Conservation (phyloP, 2,888 invertebrate genomes). For the Xylota sylvarum region DNA sequence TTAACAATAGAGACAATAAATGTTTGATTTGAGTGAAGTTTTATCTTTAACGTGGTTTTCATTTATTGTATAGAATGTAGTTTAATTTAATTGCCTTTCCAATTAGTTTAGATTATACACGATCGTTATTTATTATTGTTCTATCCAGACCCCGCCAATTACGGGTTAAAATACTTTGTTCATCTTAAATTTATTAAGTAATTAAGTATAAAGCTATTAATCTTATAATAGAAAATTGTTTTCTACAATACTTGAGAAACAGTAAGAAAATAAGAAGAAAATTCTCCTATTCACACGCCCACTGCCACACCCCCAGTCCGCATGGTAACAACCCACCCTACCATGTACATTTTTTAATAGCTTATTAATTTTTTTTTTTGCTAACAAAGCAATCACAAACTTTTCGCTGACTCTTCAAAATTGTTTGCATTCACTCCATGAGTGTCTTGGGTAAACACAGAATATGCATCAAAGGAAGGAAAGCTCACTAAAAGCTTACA, state of each 20-base stretch:
- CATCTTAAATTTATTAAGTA: not conserved
- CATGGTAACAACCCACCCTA: slow-evolving; percentile 56
- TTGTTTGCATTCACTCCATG: slow-evolving; percentile 50
- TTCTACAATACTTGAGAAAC: not conserved
- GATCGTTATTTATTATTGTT: no score
- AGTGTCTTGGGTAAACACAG: slow-evolving; percentile 50
- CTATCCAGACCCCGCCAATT: no score
- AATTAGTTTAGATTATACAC: no score
- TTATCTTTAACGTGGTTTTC: no score
- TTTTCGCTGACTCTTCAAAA: slow-evolving; percentile 61
- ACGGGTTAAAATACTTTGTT: not conserved
- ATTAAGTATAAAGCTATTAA: no score
- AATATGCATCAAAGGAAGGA: slow-evolving; percentile 44
- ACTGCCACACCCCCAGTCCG: slow-evolving; percentile 38
- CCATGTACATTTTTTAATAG: slow-evolving; percentile 2
- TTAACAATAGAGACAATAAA: no score
- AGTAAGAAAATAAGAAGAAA: slow-evolving; percentile 5
- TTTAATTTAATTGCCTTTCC: not conserved
- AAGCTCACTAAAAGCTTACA: slow-evolving; percentile 58
- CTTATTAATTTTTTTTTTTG: slow-evolving; percentile 24
- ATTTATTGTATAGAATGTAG: no score
- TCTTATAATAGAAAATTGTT: not conserved
- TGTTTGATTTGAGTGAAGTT: no score
- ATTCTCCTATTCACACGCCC: slow-evolving; percentile 18
- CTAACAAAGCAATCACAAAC: slow-evolving; percentile 15